Evolutionary conservation across 2,888 invertebrate species (phyloP), one percentile per base, ranked within the genome.

Genomic region (Willowsia nigromaculata): DNA sequence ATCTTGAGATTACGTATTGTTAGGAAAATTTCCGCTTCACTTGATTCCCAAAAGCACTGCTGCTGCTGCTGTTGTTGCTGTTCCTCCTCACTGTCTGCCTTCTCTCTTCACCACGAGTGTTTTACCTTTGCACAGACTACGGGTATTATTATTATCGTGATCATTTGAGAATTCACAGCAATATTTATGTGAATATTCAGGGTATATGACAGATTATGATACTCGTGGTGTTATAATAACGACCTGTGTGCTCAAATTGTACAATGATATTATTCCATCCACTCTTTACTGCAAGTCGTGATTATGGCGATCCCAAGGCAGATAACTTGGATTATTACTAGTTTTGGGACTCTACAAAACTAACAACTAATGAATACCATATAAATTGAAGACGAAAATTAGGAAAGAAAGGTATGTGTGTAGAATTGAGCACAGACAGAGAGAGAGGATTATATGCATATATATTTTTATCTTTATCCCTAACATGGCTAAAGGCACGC

Each of bases 1-100:
- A 59, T 76, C 59, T 59, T 74, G 76, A 85, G 85, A 85, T 85
- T 85, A 62, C 68, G 71, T 50, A 86, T 86, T 86, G 85, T 80
- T 86, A 80, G 78, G 50, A n/a, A 78, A 85, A 86, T 86, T 86
- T 80, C 62, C 50, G 80, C 78, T 56, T 86, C 85, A 86, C 78
- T 86, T 80, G 47, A 53, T 86, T 80, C 78, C 50, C 78, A 65
- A 78, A 47, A 80, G 68, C 56, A 33, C 74, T 59, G 15, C 81
- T 43, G 37, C 37, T 68, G 9, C 22, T n/a, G n/a, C n/a, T n/a
- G n/a, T n/a, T n/a, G n/a, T n/a, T n/a, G n/a, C n/a, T 68, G 15
- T 9, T 68, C 68, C 68, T 68, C 40, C 13, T 30, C n/a, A n/a
- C 37, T 33, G n/a, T 27, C 15, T 47, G 22, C 18, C 43, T 71